A percentile compares a stretch with the other conserved stretches of the same genome.
These are phyloP conservation scores for Leptonema lineaticorne DNA, from an alignment of 1,140 invertebrate genomes.

Conservation along the genomic window DNA sequence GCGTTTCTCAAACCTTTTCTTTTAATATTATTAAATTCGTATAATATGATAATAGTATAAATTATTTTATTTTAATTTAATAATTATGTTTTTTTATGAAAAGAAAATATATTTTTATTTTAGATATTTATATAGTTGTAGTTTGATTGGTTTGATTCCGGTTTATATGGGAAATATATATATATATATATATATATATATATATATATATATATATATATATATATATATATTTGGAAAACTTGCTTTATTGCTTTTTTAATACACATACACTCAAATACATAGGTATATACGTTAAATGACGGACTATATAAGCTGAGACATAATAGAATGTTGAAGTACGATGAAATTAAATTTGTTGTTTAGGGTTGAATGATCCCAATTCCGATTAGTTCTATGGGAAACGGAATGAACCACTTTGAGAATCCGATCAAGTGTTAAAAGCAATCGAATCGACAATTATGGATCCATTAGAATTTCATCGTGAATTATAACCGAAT, in stretches of 20 bases:
- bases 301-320: not conserved
- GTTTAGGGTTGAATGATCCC: not conserved
- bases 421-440: constrained; percentile 1
- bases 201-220: not conserved
- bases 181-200: not conserved
- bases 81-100: too few relatives aligned
- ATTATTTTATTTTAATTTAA: too few relatives aligned
- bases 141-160: too few relatives aligned
- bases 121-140: too few relatives aligned
- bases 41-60: too few relatives aligned
- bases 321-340: too few relatives aligned
- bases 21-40: too few relatives aligned
- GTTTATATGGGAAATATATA: not conserved
- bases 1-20: too few relatives aligned
- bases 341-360: not conserved
- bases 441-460: constrained; percentile 13
- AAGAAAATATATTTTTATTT: too few relatives aligned
- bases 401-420: constrained; percentile 1
- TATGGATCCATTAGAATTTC: not conserved
- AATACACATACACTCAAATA: not conserved
- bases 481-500: too few relatives aligned
- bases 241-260: too few relatives aligned
- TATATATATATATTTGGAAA: not conserved
- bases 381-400: not conserved
- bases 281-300: not conserved